These are phyloP conservation scores for Montipora sp. DNA, from an alignment of 64 coral and sea anemone genomes.

Conservation along the genomic window DNA sequence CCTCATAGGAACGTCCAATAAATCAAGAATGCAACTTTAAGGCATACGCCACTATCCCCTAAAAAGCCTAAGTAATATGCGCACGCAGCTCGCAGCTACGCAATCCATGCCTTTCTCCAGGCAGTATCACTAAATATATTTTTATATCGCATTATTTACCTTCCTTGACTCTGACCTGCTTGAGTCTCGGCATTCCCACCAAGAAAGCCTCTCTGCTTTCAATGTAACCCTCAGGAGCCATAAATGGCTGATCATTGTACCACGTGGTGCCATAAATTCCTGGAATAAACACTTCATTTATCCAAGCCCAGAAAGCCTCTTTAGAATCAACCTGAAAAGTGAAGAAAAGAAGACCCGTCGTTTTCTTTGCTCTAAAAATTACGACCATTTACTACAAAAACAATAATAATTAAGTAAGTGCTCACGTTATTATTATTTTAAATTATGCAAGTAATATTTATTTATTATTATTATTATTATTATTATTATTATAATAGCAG, in stretches of 20 bases:
- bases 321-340: slow-evolving; percentile 60
- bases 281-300: slow-evolving; percentile 51
- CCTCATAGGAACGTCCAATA: too few relatives aligned
- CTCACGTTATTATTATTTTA: too few relatives aligned
- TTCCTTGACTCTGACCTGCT: slow-evolving; percentile 83
- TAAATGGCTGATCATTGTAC: slow-evolving; percentile 57
- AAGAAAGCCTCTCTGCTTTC: slow-evolving; percentile 72
- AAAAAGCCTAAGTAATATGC: too few relatives aligned
- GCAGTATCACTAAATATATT: too few relatives aligned
- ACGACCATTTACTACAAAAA: neutral
- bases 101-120: too few relatives aligned
- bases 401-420: too few relatives aligned
- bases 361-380: neutral
- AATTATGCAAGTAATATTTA: too few relatives aligned
- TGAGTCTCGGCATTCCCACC: slow-evolving; percentile 90
- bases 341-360: neutral
- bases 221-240: slow-evolving; percentile 76
- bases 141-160: slow-evolving; percentile 15
- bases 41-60: too few relatives aligned
- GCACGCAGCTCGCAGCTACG: too few relatives aligned
- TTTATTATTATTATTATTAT: too few relatives aligned
- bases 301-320: slow-evolving; percentile 73
- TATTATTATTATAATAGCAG: too few relatives aligned
- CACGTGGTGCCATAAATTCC: slow-evolving; percentile 76
- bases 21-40: too few relatives aligned